Conservation (phyloP, 2,113 vertebrate species). For the Azemiops feae region DNA sequence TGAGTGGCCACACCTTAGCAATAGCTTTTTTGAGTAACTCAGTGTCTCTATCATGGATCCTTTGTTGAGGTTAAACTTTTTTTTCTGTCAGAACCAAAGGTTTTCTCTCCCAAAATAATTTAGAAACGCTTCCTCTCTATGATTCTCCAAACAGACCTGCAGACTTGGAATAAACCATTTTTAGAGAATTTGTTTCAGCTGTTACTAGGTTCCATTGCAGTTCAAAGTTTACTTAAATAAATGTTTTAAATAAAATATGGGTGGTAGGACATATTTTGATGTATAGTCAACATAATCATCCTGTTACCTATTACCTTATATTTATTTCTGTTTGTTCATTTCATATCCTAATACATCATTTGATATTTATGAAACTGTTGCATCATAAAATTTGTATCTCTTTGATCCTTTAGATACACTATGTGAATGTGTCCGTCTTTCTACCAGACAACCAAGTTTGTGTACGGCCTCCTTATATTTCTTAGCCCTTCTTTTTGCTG, state of each 20-base stretch:
- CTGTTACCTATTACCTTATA: neutral
- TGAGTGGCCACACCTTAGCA: neutral
- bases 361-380: neutral
- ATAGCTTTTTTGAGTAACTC: neutral
- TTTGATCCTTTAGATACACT: constrained; percentile 74
- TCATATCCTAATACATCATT: neutral
- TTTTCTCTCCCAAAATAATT: neutral
- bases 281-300: neutral
- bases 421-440: constrained; percentile 75
- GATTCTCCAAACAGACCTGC: neutral
- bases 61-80: neutral
- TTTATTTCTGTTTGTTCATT: neutral
- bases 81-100: neutral
- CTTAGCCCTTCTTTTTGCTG: constrained; percentile 79
- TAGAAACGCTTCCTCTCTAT: neutral
- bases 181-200: neutral
- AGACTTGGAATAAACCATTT: neutral
- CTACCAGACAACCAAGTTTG: constrained; percentile 60
- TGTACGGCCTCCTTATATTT: constrained; percentile 79
- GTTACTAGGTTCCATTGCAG: neutral
- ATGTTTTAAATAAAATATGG: neutral
- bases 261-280: neutral
- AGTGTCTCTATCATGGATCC: neutral
- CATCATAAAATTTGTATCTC: neutral
- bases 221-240: neutral